Percentiles rank a stretch among this genome's conserved stretches.
Conservation (phyloP, 2,797 vertebrate genomes). For the Coregonus ussuriensis region DNA sequence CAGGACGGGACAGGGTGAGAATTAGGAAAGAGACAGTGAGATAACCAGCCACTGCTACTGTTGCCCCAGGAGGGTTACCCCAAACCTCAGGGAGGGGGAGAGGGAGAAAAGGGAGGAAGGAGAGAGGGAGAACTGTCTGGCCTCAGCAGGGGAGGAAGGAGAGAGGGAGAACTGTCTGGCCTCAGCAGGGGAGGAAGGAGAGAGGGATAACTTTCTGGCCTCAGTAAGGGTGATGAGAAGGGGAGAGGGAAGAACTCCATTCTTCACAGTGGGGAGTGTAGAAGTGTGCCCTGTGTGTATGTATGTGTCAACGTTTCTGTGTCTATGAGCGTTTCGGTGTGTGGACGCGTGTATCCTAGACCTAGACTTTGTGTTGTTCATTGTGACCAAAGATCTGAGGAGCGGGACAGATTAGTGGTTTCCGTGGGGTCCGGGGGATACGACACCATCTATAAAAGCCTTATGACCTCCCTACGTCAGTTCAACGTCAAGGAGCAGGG, state of each 20-base stretch:
- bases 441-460: slow-evolving; percentile 18
- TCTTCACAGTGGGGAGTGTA: neutral
- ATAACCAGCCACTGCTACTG: slow-evolving; percentile 60
- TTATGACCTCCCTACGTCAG: slow-evolving; percentile 46
- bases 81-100: slow-evolving; percentile 47
- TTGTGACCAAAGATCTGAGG: slow-evolving; percentile 10
- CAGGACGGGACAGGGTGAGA: neutral
- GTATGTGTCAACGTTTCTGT: neutral
- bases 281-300: slow-evolving; percentile 45
- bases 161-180: slow-evolving; percentile 5
- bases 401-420: slow-evolving; percentile 23
- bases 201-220: slow-evolving; percentile 2
- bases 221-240: too few species aligned
- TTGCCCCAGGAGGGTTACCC: slow-evolving; percentile 38
- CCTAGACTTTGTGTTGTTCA: neutral
- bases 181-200: too few species aligned
- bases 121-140: slow-evolving; percentile 4
- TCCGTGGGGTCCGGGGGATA: slow-evolving; percentile 22
- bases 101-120: slow-evolving; percentile 15
- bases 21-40: slow-evolving; percentile 52
- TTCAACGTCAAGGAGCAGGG: slow-evolving; percentile 43
- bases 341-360: neutral
- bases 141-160: too few species aligned
- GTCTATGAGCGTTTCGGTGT: neutral
- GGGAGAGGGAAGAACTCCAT: too few species aligned